phyloP scores from a whole-genome alignment of 2,797 vertebrate species.

The Rhinophrynus dorsalis region DNA sequence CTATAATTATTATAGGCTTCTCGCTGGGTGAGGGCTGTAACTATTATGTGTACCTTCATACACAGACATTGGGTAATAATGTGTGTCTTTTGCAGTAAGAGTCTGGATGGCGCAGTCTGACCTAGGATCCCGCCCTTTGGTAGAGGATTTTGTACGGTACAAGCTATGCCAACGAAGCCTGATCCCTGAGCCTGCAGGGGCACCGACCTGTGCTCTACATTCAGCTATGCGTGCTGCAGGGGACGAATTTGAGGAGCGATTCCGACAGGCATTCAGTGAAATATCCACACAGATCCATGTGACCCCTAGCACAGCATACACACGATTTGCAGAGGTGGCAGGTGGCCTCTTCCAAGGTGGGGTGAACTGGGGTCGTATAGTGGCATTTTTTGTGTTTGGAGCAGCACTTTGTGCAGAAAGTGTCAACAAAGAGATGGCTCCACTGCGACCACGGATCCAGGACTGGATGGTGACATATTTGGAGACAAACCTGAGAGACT shows the following conservation, averaged over 20 bases:
- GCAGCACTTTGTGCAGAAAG: slow-evolving; percentile 63
- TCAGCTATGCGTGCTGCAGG: slow-evolving; percentile 64
- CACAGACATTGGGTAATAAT: neutral
- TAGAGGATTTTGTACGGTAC: slow-evolving; percentile 66
- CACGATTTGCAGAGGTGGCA: slow-evolving; percentile 64
- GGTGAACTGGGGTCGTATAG: slow-evolving; percentile 64
- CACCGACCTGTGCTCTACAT: slow-evolving; percentile 52
- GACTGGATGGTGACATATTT: slow-evolving; percentile 66
- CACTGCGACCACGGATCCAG: slow-evolving; percentile 61
- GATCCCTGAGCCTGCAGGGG: slow-evolving; percentile 9
- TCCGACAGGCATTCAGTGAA: slow-evolving; percentile 62
- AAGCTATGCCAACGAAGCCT: slow-evolving; percentile 52
- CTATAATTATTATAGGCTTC: too few relatives aligned
- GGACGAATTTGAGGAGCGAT: slow-evolving; percentile 64
- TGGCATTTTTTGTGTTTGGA: slow-evolving; percentile 67
- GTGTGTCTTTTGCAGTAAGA: slow-evolving; percentile 18
- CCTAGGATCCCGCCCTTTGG: slow-evolving; percentile 63
- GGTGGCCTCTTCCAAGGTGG: slow-evolving; percentile 64
- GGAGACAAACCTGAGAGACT: slow-evolving; percentile 61
- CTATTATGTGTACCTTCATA: too few relatives aligned
- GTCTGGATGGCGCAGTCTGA: slow-evolving; percentile 64
- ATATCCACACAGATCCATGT: slow-evolving; percentile 62
- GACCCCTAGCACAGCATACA: slow-evolving; percentile 62
- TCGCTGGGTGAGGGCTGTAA: too few relatives aligned
- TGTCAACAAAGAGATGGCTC: slow-evolving; percentile 65